Evolutionary conservation across 2,113 vertebrate genomes (phyloP).

Genomic region (Romanogobio albipinnatus): DNA sequence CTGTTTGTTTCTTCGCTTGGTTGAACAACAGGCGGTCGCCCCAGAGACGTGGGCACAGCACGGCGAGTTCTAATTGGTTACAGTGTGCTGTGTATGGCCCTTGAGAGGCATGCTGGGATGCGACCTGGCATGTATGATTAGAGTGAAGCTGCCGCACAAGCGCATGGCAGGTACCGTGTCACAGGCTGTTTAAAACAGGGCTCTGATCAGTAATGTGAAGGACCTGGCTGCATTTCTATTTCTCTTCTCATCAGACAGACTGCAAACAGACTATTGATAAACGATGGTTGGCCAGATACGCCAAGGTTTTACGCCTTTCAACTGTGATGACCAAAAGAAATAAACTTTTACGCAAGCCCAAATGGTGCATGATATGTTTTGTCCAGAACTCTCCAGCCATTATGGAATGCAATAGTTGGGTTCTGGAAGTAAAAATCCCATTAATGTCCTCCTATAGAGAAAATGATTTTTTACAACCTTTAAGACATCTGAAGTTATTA

Average conservation of each 20-base stretch:
- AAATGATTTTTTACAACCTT: background rate
- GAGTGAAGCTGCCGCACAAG: background rate
- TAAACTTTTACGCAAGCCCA: background rate
- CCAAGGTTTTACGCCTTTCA: background rate
- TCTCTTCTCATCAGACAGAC: background rate
- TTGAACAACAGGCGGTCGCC: constrained; percentile 4
- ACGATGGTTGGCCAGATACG: background rate
- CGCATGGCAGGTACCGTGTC: background rate
- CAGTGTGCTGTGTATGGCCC: constrained; percentile 13
- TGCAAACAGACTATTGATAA: background rate
- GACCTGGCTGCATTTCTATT: background rate
- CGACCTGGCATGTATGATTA: constrained; percentile 45
- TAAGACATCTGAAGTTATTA: background rate
- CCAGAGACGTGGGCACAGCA: constrained; percentile 32
- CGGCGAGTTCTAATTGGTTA: constrained; percentile 44
- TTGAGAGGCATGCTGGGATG: constrained; percentile 16
- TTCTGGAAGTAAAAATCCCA: background rate
- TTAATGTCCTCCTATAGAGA: background rate
- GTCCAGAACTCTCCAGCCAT: background rate
- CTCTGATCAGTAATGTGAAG: constrained; percentile 31
- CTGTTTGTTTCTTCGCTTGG: constrained; percentile 6
- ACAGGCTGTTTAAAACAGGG: constrained; percentile 18
- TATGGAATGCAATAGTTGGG: background rate
- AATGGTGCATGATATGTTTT: background rate
- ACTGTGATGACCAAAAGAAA: background rate